Evolutionary conservation across 2,888 invertebrate species (phyloP), one percentile per base, ranked within the genome.

Genomic region (Adineta ricciae): DNA sequence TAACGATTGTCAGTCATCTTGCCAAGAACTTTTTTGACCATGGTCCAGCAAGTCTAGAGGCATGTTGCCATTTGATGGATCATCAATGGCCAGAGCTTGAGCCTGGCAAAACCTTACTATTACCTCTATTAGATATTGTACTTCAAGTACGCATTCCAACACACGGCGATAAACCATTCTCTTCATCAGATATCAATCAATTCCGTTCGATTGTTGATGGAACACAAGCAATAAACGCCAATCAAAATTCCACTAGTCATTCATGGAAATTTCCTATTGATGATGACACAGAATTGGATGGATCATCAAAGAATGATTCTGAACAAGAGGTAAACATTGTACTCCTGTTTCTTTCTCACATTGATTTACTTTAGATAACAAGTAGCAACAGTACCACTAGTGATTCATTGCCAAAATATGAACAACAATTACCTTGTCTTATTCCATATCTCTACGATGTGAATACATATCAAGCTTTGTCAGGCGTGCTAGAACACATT

Each of bases 21-120:
- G 97, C 98, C 54, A 95, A 96, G 11, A 95, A 94, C 89, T 99
- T 95, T 92, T 99, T 99, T 91, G 95, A 95, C 86, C 93, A 94
- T 89, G 97, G 97, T 49, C 11, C 41, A 41, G n/a, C 41, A 38
- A 78, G 78, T 78, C 41, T 78, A 78, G 78, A 78, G n/a, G 3
- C 78, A 78, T 78, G 78, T 41, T 78, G 78, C 41, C 24, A 78
- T 78, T 24, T 78, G 41, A 78, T 78, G 41, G 78, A 78, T 41
- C 8, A 21, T 41, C 41, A 78, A 78, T 78, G 78, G 78, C 41
- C 78, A 78, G 78, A 78, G 24, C 78, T 41, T n/a, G 78, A 78
- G n/a, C 78, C 78, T n/a, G 78, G 78, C 2, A 78, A 78, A 41
- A 78, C 41, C 0, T 78, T 78, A 78, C 9, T 38, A 78, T n/a